Evolutionary conservation across 1,140 invertebrate genomes (phyloP).

Genomic region (Babylonia areolata): DNA sequence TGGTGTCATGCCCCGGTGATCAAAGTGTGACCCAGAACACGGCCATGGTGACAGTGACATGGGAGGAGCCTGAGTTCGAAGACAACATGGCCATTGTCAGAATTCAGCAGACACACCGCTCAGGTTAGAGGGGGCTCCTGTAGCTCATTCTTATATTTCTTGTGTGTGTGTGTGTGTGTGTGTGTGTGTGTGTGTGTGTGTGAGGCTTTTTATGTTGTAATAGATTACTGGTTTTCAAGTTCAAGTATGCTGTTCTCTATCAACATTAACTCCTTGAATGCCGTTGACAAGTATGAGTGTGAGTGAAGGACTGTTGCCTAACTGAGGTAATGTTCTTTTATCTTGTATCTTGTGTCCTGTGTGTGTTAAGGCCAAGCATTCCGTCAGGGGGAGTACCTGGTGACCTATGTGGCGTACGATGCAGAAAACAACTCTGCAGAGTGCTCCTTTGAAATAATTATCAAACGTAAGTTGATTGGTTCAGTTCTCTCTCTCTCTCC

Average conservation of each 20-base stretch:
- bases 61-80: conserved; percentile 58
- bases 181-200: background rate
- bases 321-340: too few species aligned
- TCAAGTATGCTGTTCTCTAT: too few species aligned
- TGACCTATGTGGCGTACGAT: conserved; percentile 62
- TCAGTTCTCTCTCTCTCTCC: background rate
- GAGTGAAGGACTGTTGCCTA: too few species aligned
- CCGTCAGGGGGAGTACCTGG: conserved; percentile 57
- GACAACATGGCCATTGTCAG: conserved; percentile 56
- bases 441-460: conserved; percentile 59
- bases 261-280: too few species aligned
- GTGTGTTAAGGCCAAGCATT: conserved; percentile 53
- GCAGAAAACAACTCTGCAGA: conserved; percentile 58
- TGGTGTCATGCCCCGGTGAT: conserved; percentile 52
- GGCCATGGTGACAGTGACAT: conserved; percentile 44
- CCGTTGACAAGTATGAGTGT: too few species aligned
- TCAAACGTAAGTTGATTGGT: conserved; percentile 56
- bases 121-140: conserved; percentile 54
- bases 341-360: too few species aligned
- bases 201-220: too few species aligned
- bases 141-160: too few species aligned
- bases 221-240: too few species aligned
- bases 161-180: background rate
- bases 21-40: conserved; percentile 43
- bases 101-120: conserved; percentile 56